Percentiles rank a stretch among this genome's conserved stretches.
Evolutionary conservation across 2,797 vertebrate species (phyloP).

Genomic region (Enteromius anoplus): DNA sequence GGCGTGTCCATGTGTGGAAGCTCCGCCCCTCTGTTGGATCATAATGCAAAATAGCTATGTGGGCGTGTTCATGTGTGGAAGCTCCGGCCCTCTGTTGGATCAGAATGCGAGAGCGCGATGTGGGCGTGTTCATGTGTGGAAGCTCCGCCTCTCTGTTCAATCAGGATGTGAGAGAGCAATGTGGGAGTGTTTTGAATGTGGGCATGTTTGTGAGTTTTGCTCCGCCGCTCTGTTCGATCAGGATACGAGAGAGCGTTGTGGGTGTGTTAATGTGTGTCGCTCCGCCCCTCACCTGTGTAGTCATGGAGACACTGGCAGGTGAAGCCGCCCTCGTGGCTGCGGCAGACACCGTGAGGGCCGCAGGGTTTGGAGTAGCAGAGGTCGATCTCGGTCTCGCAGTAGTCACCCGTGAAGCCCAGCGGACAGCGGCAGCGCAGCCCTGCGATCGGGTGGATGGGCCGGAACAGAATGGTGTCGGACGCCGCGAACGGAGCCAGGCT

Average conservation of each 20-base stretch:
- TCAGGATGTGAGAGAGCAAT: too few species aligned
- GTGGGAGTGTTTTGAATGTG: too few species aligned
- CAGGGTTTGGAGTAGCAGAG: conserved; percentile 96
- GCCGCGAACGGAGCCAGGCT: conserved; percentile 92
- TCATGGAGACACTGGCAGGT: conserved; percentile 90
- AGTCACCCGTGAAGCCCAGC: conserved; percentile 90
- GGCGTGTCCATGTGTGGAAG: neutral
- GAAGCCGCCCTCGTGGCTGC: conserved; percentile 90
- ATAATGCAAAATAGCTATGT: neutral
- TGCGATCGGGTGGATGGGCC: conserved; percentile 91
- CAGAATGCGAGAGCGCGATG: too few species aligned
- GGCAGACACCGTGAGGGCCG: conserved; percentile 84
- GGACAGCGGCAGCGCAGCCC: conserved; percentile 95
- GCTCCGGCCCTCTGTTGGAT: conserved; percentile 14
- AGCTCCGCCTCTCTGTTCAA: too few species aligned
- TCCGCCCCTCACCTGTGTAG: conserved; percentile 83
- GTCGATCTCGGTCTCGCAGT: conserved; percentile 95
- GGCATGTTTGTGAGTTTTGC: too few species aligned
- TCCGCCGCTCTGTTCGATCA: neutral
- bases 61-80: neutral
- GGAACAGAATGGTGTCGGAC: conserved; percentile 92
- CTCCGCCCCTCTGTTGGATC: conserved; percentile 16
- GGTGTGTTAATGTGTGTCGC: neutral
- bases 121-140: too few species aligned
- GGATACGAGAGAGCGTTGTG: neutral